These are phyloP conservation scores for Campylorhamphus procurvoides DNA, from an alignment of 2,113 vertebrate genomes.

Conservation along the genomic window DNA sequence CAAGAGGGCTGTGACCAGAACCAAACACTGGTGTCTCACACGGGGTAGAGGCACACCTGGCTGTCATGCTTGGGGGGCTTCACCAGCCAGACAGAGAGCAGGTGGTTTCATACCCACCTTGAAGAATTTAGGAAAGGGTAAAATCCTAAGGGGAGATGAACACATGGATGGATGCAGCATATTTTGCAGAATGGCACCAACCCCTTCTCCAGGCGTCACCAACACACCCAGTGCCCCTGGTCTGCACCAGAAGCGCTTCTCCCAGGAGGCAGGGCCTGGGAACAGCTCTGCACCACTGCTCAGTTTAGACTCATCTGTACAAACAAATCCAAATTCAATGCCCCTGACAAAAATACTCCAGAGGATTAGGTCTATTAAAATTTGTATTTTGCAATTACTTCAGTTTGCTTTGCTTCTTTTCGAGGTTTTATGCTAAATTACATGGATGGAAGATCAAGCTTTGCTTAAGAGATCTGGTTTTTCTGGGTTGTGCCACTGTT, in stretches of 20 bases:
- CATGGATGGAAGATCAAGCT: slow-evolving; percentile 9
- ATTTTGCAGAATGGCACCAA: not conserved
- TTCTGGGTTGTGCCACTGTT: not conserved
- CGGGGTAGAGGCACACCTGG: not conserved
- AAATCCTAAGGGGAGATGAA: not conserved
- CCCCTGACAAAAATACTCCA: not conserved
- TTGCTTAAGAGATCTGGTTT: not conserved
- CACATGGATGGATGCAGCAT: accelerated
- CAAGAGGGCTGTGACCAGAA: not conserved
- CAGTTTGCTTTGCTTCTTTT: slow-evolving; percentile 42
- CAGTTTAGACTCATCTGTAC: slow-evolving; percentile 5
- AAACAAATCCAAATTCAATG: slow-evolving; percentile 18
- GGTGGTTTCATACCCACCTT: not conserved
- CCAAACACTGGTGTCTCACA: not conserved
- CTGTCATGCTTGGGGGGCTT: no score
- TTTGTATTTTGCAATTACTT: slow-evolving; percentile 56
- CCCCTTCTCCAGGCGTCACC: not conserved
- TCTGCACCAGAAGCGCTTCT: not conserved
- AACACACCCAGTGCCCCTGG: not conserved
- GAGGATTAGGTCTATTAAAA: slow-evolving; percentile 20
- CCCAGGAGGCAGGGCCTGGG: not conserved
- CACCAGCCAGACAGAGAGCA: not conserved
- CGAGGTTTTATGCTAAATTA: slow-evolving; percentile 37
- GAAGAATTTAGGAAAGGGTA: not conserved
- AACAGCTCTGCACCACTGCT: not conserved